Conservation (phyloP, 2,888 invertebrate genomes). For the Cataglyphis altisquamis region DNA sequence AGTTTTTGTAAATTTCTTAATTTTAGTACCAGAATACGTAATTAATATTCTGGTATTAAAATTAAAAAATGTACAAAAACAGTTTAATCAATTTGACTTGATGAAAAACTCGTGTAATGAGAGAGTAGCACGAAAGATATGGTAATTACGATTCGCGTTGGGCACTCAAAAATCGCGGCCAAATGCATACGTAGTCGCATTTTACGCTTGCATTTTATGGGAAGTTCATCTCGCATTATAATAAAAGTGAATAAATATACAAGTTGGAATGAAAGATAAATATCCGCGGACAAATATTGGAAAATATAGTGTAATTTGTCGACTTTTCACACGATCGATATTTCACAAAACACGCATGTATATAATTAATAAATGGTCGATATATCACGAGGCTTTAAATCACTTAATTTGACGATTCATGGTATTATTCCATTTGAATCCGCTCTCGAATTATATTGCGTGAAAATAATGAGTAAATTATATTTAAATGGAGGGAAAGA, state of each 20-base stretch:
- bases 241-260: not conserved
- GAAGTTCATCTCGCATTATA: not conserved
- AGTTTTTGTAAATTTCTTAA: not conserved
- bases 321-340: not conserved
- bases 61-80: not conserved
- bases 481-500: not conserved
- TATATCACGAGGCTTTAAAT: constrained; percentile 24
- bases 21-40: not conserved
- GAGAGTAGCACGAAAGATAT: not conserved
- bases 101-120: not conserved
- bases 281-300: not conserved
- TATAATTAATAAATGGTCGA: constrained; percentile 26
- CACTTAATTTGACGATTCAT: constrained; percentile 13
- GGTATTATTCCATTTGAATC: not conserved
- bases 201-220: not conserved
- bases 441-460: not conserved
- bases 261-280: not conserved
- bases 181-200: not conserved
- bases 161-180: not conserved
- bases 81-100: not conserved
- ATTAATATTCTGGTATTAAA: not conserved
- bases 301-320: not conserved
- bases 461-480: constrained; percentile 20
- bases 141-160: not conserved
- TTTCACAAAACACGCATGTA: not conserved